A percentile compares a stretch with the other conserved stretches of the same genome.
These are phyloP conservation scores for Metaphire vulgaris DNA, from an alignment of 1,140 invertebrate species.

Conservation along the genomic window DNA sequence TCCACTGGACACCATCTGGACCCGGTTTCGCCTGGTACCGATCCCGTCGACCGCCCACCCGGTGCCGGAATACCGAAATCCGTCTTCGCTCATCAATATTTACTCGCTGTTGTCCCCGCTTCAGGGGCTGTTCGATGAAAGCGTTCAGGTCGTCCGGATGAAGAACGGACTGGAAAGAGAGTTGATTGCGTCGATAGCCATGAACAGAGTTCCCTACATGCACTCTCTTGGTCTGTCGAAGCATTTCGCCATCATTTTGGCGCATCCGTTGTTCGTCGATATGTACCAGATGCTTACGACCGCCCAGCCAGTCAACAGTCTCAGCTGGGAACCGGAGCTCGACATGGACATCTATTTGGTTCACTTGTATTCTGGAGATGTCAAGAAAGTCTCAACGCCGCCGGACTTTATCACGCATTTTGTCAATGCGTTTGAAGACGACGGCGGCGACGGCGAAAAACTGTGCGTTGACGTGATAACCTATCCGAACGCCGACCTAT, in stretches of 20 bases:
- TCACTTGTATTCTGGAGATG: background rate
- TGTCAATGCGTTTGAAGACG: slow-evolving; percentile 42
- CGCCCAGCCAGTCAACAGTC: slow-evolving; percentile 35
- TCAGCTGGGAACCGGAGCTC: slow-evolving; percentile 34
- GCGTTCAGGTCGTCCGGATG: slow-evolving; percentile 32
- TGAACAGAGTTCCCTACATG: slow-evolving; percentile 39
- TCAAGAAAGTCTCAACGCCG: slow-evolving; percentile 30
- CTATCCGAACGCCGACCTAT: slow-evolving; percentile 35
- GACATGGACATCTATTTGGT: background rate
- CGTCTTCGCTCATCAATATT: slow-evolving; percentile 21
- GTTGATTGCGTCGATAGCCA: background rate
- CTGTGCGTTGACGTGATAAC: slow-evolving; percentile 41
- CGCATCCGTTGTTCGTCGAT: slow-evolving; percentile 40
- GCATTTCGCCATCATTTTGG: slow-evolving; percentile 40
- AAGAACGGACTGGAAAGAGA: background rate
- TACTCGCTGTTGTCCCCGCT: slow-evolving; percentile 37
- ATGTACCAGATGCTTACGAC: slow-evolving; percentile 33
- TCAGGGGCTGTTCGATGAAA: slow-evolving; percentile 33
- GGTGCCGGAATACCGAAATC: slow-evolving; percentile 34
- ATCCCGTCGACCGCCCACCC: slow-evolving; percentile 43
- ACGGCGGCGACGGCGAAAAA: slow-evolving; percentile 27
- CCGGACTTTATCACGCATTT: slow-evolving; percentile 42
- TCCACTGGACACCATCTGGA: slow-evolving; percentile 4
- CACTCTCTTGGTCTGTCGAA: slow-evolving; percentile 43
- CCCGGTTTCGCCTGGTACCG: slow-evolving; percentile 24